phyloP scores from a whole-genome alignment of 1,140 invertebrate genomes.

The Phocides pigmalion region DNA sequence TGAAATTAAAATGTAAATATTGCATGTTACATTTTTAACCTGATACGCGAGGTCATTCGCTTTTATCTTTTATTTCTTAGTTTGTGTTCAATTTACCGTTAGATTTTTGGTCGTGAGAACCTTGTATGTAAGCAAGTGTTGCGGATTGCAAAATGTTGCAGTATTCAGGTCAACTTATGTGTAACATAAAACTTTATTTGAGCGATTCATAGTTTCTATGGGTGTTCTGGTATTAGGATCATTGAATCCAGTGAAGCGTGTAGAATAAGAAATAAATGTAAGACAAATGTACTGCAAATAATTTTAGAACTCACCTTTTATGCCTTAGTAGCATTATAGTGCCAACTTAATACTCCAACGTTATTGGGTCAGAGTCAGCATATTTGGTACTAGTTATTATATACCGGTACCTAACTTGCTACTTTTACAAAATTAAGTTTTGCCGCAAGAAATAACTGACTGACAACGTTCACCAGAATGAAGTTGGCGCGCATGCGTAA shows the following conservation, averaged over 20 bases:
- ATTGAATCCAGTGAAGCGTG: slow-evolving; percentile 12
- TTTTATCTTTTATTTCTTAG: slow-evolving; percentile 52
- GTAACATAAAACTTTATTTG: not conserved
- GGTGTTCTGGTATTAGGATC: not conserved
- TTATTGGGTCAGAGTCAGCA: slow-evolving; percentile 21
- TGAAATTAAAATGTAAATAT: not conserved
- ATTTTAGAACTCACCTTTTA: slow-evolving; percentile 20
- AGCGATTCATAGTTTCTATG: not conserved
- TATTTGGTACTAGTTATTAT: slow-evolving; percentile 14
- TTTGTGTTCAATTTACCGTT: slow-evolving; percentile 68
- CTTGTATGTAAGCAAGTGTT: not conserved
- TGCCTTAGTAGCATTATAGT: slow-evolving; percentile 9
- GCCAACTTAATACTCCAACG: not conserved
- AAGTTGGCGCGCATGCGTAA: slow-evolving; percentile 76
- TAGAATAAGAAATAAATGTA: slow-evolving; percentile 1
- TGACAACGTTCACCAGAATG: slow-evolving; percentile 48
- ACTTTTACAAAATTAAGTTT: slow-evolving; percentile 36
- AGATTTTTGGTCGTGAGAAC: slow-evolving; percentile 46
- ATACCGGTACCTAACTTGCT: slow-evolving; percentile 6
- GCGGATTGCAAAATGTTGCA: slow-evolving; percentile 1
- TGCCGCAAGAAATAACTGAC: slow-evolving; percentile 34
- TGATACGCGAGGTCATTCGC: slow-evolving; percentile 66
- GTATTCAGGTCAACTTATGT: not conserved
- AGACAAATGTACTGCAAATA: not conserved
- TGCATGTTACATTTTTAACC: slow-evolving; percentile 11